A percentile compares a stretch with the other conserved stretches of the same genome.
These are phyloP conservation scores for Hyaena hyaena DNA, from an alignment of 2,113 vertebrate genomes.

Conservation along the genomic window DNA sequence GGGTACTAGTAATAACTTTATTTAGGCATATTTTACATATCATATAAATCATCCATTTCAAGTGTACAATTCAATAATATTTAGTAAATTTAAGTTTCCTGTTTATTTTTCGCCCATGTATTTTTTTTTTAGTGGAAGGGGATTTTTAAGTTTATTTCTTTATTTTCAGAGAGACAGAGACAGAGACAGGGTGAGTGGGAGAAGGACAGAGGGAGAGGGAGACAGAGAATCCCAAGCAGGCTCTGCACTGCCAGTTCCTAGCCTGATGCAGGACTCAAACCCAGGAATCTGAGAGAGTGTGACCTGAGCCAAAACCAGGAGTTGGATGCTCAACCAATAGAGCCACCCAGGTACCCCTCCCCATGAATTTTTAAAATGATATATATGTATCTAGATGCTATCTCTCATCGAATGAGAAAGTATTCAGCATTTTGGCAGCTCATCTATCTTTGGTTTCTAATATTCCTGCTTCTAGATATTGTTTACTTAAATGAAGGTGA, in stretches of 20 bases:
- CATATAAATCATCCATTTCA: background rate
- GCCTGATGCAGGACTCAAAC: too few relatives aligned
- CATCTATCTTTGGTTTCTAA: constrained; percentile 49
- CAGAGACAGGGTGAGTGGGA: too few relatives aligned
- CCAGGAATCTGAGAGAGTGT: too few relatives aligned
- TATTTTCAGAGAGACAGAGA: too few relatives aligned
- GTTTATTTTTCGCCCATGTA: background rate
- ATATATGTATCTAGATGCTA: background rate
- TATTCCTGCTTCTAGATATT: background rate
- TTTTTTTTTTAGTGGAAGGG: background rate
- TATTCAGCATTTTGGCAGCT: background rate
- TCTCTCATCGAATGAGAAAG: constrained; percentile 26
- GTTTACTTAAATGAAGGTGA: constrained; percentile 30
- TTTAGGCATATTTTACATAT: background rate
- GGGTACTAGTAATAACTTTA: background rate
- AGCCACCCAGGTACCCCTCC: too few relatives aligned
- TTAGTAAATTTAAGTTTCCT: constrained; percentile 23
- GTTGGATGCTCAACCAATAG: too few relatives aligned
- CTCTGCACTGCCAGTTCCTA: too few relatives aligned
- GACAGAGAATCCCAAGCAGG: too few relatives aligned
- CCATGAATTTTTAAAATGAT: background rate
- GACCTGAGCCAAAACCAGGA: too few relatives aligned
- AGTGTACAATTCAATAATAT: background rate
- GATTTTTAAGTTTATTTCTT: too few relatives aligned
- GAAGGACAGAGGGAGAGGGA: too few relatives aligned